A percentile compares a stretch with the other conserved stretches of the same genome.
Evolutionary conservation across 2,888 invertebrate genomes (phyloP).

Genomic region (Dastarcus helophoroides): DNA sequence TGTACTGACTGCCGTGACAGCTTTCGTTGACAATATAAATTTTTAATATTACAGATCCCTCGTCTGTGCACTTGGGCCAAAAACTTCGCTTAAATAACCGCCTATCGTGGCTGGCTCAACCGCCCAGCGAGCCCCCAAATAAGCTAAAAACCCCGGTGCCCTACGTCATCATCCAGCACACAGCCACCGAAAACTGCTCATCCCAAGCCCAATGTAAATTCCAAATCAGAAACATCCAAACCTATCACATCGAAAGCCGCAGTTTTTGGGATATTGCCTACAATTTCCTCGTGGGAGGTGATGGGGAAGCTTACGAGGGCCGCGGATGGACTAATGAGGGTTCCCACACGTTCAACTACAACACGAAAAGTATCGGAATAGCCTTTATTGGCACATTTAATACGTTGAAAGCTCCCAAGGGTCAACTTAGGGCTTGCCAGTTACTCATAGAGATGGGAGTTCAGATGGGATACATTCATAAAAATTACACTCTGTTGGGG

Average conservation of each 20-base stretch:
- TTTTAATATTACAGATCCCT: no score
- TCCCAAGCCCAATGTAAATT: conserved; percentile 47
- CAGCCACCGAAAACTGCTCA: conserved; percentile 49
- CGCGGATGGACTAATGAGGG: conserved; percentile 65
- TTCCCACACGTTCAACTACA: conserved; percentile 58
- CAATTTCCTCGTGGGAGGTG: conserved; percentile 70
- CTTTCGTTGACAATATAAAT: no score
- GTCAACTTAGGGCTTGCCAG: conserved; percentile 48
- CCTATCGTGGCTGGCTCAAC: conserved; percentile 57
- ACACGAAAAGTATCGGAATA: conserved; percentile 54
- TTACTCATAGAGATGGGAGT: conserved; percentile 53
- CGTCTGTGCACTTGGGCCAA: no score
- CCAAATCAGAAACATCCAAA: conserved; percentile 51
- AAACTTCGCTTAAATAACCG: conserved; percentile 47
- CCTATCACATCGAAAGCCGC: conserved; percentile 54
- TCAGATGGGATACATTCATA: conserved; percentile 44
- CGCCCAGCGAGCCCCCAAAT: conserved; percentile 30
- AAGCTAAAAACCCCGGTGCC: conserved; percentile 39
- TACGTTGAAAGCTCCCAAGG: conserved; percentile 38
- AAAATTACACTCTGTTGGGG: conserved; percentile 55
- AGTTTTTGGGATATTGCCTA: conserved; percentile 60
- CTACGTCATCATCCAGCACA: conserved; percentile 52
- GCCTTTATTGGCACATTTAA: conserved; percentile 64
- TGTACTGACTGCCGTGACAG: no score
- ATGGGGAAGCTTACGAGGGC: conserved; percentile 61